Evolutionary conservation across 2,113 vertebrate genomes (phyloP).

Genomic region (Istiophorus platypterus): DNA sequence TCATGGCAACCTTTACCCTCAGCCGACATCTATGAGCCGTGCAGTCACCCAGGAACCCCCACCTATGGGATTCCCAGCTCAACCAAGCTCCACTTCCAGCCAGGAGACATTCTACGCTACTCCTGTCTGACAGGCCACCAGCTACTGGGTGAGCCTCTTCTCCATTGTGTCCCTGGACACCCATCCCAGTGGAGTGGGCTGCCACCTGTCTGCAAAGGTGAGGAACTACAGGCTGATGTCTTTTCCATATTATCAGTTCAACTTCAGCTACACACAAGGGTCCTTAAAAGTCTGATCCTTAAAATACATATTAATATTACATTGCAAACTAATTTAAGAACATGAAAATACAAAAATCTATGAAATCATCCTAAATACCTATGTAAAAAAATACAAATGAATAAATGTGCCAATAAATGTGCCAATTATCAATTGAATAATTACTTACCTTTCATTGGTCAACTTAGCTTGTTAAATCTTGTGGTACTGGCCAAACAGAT

Average conservation of each 20-base stretch:
- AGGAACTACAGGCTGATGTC: conserved; percentile 35
- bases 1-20: conserved; percentile 39
- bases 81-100: conserved; percentile 87
- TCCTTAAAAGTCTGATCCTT: background rate
- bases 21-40: conserved; percentile 91
- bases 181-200: conserved; percentile 93
- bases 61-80: conserved; percentile 88
- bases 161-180: conserved; percentile 92
- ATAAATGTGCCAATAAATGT: background rate
- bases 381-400: background rate
- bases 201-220: conserved; percentile 92
- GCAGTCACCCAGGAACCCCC: conserved; percentile 89
- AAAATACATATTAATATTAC: too few species aligned
- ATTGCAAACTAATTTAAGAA: background rate
- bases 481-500: background rate
- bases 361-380: background rate
- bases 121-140: conserved; percentile 88
- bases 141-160: conserved; percentile 89
- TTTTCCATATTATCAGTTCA: background rate
- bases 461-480: background rate
- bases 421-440: background rate
- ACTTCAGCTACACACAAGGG: background rate
- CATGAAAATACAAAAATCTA: background rate
- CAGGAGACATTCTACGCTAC: conserved; percentile 89
- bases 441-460: background rate